A percentile compares a stretch with the other conserved stretches of the same genome.
These are phyloP conservation scores for Meloidogyne floridensis DNA, from an alignment of 1,140 invertebrate genomes.

Conservation along the genomic window DNA sequence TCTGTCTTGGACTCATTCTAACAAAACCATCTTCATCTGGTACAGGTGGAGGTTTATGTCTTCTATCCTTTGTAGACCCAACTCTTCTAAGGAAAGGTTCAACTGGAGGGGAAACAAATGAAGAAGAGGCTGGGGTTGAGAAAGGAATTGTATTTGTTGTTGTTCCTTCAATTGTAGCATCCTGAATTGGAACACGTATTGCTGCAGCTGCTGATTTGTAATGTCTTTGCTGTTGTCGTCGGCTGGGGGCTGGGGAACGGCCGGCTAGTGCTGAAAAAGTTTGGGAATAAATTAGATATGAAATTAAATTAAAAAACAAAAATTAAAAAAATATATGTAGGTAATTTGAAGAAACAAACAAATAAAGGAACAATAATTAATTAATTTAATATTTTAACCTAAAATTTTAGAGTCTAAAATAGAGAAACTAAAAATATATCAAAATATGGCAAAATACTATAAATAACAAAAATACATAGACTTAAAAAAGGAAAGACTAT, in stretches of 20 bases:
- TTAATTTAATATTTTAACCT: too few species aligned
- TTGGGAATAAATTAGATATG: constrained; percentile 11
- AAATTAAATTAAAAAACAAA: neutral
- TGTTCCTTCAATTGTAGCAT: neutral
- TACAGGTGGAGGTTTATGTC: constrained; percentile 38
- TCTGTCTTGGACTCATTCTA: constrained; percentile 36
- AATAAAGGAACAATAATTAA: too few species aligned
- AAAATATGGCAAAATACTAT: too few species aligned
- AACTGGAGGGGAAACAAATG: constrained; percentile 25
- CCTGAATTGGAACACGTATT: neutral
- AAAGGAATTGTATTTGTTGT: neutral
- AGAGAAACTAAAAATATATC: too few species aligned
- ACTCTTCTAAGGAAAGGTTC: constrained; percentile 39
- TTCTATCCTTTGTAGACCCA: constrained; percentile 27
- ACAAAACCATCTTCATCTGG: constrained; percentile 47
- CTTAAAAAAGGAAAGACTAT: too few species aligned
- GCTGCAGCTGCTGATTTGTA: neutral
- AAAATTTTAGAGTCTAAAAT: too few species aligned
- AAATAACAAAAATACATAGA: too few species aligned
- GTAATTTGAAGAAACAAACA: too few species aligned
- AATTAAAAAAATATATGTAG: constrained; percentile 15
- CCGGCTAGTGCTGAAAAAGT: constrained; percentile 48
- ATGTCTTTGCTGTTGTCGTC: constrained; percentile 10
- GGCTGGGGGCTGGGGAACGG: constrained; percentile 38
- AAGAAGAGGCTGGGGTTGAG: neutral